phyloP scores from a whole-genome alignment of 2,797 vertebrate genomes.

The Holocentrus rufus region DNA sequence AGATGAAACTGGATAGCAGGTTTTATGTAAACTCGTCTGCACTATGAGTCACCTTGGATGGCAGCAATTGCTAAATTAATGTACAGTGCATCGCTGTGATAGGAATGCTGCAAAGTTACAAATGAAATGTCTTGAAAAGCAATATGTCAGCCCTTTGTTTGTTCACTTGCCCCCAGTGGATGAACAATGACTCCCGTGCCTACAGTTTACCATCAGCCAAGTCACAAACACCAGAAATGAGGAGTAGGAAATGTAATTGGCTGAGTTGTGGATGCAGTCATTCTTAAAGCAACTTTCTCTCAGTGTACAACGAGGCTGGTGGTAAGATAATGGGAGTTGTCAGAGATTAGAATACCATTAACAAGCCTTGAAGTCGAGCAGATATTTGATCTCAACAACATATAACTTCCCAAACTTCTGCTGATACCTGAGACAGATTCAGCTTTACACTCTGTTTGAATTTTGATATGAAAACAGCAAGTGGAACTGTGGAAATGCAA shows the following conservation, averaged over 20 bases:
- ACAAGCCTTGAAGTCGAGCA: slow-evolving; percentile 61
- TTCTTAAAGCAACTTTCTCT: slow-evolving; percentile 59
- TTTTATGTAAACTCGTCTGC: slow-evolving; percentile 61
- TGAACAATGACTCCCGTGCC: slow-evolving; percentile 3
- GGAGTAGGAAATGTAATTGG: slow-evolving; percentile 37
- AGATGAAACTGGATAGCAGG: slow-evolving; percentile 66
- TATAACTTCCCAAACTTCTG: slow-evolving; percentile 69
- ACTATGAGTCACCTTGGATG: slow-evolving; percentile 36
- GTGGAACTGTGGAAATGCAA: slow-evolving; percentile 72
- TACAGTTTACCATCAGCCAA: background rate
- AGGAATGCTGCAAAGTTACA: slow-evolving; percentile 24
- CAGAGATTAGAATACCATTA: slow-evolving; percentile 72
- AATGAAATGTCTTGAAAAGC: slow-evolving; percentile 34
- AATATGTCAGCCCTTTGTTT: slow-evolving; percentile 42
- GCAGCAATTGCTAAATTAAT: slow-evolving; percentile 42
- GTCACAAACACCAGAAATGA: slow-evolving; percentile 22
- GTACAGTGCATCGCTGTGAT: slow-evolving; percentile 46
- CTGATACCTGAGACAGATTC: slow-evolving; percentile 78
- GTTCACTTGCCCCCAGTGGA: slow-evolving; percentile 28
- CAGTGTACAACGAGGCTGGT: slow-evolving; percentile 34
- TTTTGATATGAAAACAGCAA: slow-evolving; percentile 73
- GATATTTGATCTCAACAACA: slow-evolving; percentile 75
- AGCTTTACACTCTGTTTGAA: slow-evolving; percentile 69
- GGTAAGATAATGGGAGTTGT: slow-evolving; percentile 69
- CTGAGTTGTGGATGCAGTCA: slow-evolving; percentile 54